Evolutionary conservation across 2,797 vertebrate species (phyloP), one percentile per base, ranked within the genome.

Genomic region (Artibeus lituratus): DNA sequence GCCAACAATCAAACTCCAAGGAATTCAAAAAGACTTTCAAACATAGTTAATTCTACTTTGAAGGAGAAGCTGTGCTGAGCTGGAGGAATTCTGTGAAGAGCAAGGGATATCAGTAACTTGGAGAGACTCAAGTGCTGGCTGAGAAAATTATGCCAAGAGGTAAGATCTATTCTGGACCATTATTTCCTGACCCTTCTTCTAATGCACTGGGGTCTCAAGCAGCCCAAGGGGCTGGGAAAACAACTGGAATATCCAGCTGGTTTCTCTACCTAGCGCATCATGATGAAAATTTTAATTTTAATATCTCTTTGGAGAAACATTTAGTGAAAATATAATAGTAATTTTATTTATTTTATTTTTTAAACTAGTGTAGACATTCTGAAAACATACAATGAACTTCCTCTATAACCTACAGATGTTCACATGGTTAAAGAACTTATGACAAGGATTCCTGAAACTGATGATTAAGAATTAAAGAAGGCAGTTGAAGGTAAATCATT

Each of bases 401-500:
- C 97, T 91, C 82, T 9, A 39, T 93, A 96, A 92, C 47, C 47
- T 92, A 73, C 37, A 97, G 39, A 57, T 91, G 32, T 24, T 69
- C 8, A 59, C 82, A 24, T 18, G 95, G 84, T 89, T 97, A 97
- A 97, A 47, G 90, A 91, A 51, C 87, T 98, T 97, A 95, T 67
- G 62, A 55, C 87, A 95, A 97, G 37, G 77, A 72, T 97, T 95
- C 15, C 44, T 76, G 55, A 96, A 78, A 57, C 15, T 87, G 70
- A 95, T 94, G 81, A 95, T 95, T 92, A 94, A 91, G 88, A 97
- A 80, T 44, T 14, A 9, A 15, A 47, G 78, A 65, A 95, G 59
- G 82, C 5, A 3, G 83, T n/a, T 92, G 73, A 96, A 96, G 89
- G 84, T 26, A 97, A 92, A 92, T 74, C 65, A 96, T 91, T 96